phyloP scores from a whole-genome alignment of 64 coral and sea anemone genomes.

The Pachyseris speciosa region DNA sequence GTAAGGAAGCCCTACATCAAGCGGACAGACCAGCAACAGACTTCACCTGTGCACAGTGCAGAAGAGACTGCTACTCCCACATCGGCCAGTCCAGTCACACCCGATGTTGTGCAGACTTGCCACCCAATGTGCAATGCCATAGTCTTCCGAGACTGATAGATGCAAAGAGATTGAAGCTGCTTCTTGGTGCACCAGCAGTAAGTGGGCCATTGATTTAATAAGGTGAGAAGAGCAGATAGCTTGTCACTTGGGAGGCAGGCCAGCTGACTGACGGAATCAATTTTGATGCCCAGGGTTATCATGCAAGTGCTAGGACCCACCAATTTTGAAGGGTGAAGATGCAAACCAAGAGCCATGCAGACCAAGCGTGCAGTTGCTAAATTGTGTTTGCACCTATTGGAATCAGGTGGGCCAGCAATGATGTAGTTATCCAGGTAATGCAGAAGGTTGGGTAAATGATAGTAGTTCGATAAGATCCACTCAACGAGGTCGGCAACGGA shows the following conservation, averaged over 20 bases:
- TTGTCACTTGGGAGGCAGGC: too few species aligned
- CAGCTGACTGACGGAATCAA: neutral
- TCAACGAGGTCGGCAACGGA: neutral
- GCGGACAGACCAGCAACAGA: too few species aligned
- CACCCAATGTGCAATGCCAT: too few species aligned
- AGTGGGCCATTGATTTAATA: neutral
- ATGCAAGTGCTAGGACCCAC: neutral
- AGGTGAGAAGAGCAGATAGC: too few species aligned
- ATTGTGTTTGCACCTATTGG: neutral
- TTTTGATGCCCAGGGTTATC: neutral
- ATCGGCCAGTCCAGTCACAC: too few species aligned
- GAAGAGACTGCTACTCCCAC: too few species aligned
- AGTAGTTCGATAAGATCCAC: neutral
- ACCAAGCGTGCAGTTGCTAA: neutral
- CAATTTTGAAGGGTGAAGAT: neutral
- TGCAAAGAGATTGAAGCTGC: too few species aligned
- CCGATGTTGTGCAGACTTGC: too few species aligned
- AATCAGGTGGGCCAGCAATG: neutral
- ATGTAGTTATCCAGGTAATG: conserved; percentile 28
- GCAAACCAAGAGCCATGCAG: neutral
- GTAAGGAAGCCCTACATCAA: too few species aligned
- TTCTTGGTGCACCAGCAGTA: too few species aligned
- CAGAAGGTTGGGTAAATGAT: neutral
- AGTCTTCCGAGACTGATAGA: too few species aligned
- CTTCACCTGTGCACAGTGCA: too few species aligned